phyloP scores from a whole-genome alignment of 2,113 vertebrate species.

The Perccottus glenii region DNA sequence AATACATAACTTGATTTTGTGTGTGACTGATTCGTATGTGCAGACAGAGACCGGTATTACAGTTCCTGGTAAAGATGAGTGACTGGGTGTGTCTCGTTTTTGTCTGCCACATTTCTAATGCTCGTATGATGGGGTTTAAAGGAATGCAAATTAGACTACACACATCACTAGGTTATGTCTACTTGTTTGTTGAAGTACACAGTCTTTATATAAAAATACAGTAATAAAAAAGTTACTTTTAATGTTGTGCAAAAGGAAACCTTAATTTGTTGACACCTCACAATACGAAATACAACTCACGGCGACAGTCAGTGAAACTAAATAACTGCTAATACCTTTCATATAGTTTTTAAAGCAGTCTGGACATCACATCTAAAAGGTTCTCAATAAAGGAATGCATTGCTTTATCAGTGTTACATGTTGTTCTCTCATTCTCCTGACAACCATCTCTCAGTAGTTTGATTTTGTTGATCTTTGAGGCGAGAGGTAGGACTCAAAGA shows the following conservation, averaged over 20 bases:
- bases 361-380: not conserved
- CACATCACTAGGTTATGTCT: conserved; percentile 1
- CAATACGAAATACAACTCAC: no score
- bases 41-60: conserved; percentile 39
- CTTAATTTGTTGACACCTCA: no score
- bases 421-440: not conserved
- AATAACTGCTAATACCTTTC: no score
- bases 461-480: not conserved
- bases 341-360: no score
- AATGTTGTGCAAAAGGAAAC: no score
- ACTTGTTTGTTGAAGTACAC: not conserved
- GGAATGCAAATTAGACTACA: conserved; percentile 28
- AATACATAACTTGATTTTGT: conserved; percentile 19
- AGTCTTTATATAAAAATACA: not conserved
- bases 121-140: conserved; percentile 36
- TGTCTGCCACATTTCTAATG: conserved; percentile 51
- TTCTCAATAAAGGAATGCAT: not conserved
- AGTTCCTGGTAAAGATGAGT: conserved; percentile 16
- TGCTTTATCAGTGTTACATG: not conserved
- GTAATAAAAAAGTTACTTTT: no score
- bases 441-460: conserved; percentile 32
- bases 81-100: conserved; percentile 54
- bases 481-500: conserved; percentile 20
- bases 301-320: no score
- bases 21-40: conserved; percentile 18